phyloP scores from a whole-genome alignment of 2,797 vertebrate species.

The Etheostoma perlongum region DNA sequence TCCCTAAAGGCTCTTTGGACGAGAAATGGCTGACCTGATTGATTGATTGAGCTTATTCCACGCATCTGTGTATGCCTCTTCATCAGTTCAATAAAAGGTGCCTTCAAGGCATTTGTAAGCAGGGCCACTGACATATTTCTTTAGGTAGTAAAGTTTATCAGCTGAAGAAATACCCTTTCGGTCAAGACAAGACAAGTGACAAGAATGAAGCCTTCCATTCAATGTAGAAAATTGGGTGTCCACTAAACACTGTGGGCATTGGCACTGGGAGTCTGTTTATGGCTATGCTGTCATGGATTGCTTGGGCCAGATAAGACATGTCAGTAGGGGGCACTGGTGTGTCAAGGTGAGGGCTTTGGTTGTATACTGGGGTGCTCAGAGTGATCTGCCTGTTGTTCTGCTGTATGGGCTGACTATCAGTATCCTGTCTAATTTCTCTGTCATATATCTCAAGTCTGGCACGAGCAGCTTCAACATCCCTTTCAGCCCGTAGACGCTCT shows the following conservation, averaged over 20 bases:
- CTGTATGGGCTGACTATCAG: background rate
- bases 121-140: slow-evolving; percentile 29
- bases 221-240: too few relatives aligned
- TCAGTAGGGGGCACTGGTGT: background rate
- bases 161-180: too few relatives aligned
- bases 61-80: slow-evolving; percentile 35
- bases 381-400: background rate
- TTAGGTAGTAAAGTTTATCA: too few relatives aligned
- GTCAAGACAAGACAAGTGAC: too few relatives aligned
- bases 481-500: too few relatives aligned
- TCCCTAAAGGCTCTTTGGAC: too few relatives aligned
- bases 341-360: background rate
- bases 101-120: slow-evolving; percentile 42
- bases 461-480: too few relatives aligned
- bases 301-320: slow-evolving; percentile 26
- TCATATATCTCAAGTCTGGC: too few relatives aligned
- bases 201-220: too few relatives aligned
- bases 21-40: too few relatives aligned
- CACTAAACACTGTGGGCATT: slow-evolving; percentile 29
- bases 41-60: too few relatives aligned
- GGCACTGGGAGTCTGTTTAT: slow-evolving; percentile 43
- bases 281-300: slow-evolving; percentile 38
- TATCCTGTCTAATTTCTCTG: background rate
- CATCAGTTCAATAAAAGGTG: slow-evolving; percentile 30
- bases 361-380: background rate